These are phyloP conservation scores for Acromyrmex charruanus DNA, from an alignment of 1,140 invertebrate genomes.

Conservation along the genomic window DNA sequence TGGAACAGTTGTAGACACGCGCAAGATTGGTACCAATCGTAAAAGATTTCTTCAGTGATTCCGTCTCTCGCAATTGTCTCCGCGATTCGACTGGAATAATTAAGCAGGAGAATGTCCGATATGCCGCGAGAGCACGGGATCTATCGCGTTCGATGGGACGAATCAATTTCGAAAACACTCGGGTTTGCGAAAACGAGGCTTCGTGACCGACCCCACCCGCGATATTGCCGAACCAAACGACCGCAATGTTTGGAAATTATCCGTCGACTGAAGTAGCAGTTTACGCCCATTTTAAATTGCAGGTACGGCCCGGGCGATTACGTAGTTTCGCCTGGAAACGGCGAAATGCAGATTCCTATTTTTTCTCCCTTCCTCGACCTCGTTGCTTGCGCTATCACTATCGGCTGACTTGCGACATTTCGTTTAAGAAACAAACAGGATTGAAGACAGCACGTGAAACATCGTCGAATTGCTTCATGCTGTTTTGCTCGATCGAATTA, in stretches of 20 bases:
- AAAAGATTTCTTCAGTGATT: constrained; percentile 34
- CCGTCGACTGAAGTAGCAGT: constrained; percentile 73
- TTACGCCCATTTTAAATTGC: constrained; percentile 80
- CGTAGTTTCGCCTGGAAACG: constrained; percentile 69
- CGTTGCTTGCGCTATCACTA: constrained; percentile 19
- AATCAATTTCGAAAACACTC: constrained; percentile 70
- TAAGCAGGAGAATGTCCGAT: constrained; percentile 49
- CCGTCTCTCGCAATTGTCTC: constrained; percentile 46
- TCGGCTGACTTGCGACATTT: constrained; percentile 58
- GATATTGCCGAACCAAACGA: constrained; percentile 79
- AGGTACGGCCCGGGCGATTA: constrained; percentile 75
- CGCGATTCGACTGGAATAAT: constrained; percentile 51
- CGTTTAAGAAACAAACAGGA: constrained; percentile 13
- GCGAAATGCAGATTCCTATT: constrained; percentile 74
- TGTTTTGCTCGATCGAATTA: neutral
- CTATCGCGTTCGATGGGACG: constrained; percentile 67
- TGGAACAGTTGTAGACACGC: neutral
- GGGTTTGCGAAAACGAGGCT: constrained; percentile 72
- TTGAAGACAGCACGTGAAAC: neutral
- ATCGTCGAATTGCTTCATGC: neutral
- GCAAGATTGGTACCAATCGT: neutral
- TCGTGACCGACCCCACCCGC: constrained; percentile 80
- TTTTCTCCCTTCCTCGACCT: constrained; percentile 25
- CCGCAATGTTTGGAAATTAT: constrained; percentile 79
- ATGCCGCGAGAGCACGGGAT: neutral